These are phyloP conservation scores for Eupsittula cactorum DNA, from an alignment of 2,113 vertebrate species.

Conservation along the genomic window DNA sequence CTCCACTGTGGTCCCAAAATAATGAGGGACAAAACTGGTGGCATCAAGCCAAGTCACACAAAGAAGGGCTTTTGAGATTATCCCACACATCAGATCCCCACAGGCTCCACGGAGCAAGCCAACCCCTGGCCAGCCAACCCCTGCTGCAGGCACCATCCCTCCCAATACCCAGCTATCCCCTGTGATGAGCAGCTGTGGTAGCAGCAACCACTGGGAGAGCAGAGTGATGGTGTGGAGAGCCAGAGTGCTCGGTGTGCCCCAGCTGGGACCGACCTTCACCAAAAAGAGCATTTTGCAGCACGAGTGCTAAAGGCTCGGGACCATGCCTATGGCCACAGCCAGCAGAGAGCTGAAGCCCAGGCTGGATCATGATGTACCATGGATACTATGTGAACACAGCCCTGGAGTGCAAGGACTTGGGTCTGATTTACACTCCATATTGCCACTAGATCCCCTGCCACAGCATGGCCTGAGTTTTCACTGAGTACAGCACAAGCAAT, in stretches of 20 bases:
- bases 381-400: not conserved
- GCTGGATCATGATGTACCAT: accelerated
- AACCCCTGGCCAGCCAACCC: not conserved
- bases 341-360: not conserved
- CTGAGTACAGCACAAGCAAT: accelerated
- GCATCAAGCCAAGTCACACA: not conserved
- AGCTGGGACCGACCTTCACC: not conserved
- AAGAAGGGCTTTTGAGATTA: conserved; percentile 4
- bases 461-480: not conserved
- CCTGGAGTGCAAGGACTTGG: not conserved
- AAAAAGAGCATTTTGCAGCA: not conserved
- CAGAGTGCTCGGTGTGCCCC: not conserved
- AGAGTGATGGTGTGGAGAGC: accelerated
- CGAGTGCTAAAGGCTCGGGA: not conserved
- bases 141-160: not conserved
- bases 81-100: not conserved
- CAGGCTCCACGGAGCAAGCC: not conserved
- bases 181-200: accelerated
- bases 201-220: accelerated
- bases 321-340: accelerated
- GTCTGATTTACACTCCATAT: not conserved
- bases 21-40: not conserved
- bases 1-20: not conserved
- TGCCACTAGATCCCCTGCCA: not conserved
- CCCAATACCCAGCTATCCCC: not conserved